Percentiles rank a stretch among this genome's conserved stretches.
phyloP scores from a whole-genome alignment of 2,797 vertebrate genomes.

The Triplophysa bombifrons region DNA sequence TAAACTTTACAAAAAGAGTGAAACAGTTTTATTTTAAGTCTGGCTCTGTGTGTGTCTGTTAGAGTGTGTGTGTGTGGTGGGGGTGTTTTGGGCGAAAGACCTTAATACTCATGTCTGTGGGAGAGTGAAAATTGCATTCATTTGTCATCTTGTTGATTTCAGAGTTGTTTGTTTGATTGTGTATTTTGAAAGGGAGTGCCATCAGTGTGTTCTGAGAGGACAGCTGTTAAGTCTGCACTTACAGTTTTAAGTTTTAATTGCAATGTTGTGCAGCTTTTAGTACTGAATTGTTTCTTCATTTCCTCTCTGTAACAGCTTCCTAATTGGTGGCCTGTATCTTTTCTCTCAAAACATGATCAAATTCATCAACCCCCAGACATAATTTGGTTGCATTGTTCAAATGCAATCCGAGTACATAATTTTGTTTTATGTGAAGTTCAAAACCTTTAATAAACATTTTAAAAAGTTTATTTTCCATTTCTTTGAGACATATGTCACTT shows the following conservation, averaged over 20 bases:
- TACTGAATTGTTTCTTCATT: slow-evolving; percentile 83
- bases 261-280: slow-evolving; percentile 82
- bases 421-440: slow-evolving; percentile 99
- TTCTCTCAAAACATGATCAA: slow-evolving; percentile 55
- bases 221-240: not conserved
- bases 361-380: slow-evolving; percentile 62
- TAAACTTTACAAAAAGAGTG: not conserved
- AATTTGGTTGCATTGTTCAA: slow-evolving; percentile 90
- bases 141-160: slow-evolving; percentile 15
- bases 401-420: slow-evolving; percentile 94
- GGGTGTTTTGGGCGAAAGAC: slow-evolving; percentile 50
- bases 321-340: slow-evolving; percentile 53
- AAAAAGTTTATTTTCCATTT: slow-evolving; percentile 62
- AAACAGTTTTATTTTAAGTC: not conserved
- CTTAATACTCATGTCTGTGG: not conserved
- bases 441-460: slow-evolving; percentile 98
- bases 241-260: slow-evolving; percentile 63
- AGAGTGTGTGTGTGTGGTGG: slow-evolving; percentile 10
- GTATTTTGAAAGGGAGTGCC: slow-evolving; percentile 20
- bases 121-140: slow-evolving; percentile 11
- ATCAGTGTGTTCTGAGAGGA: slow-evolving; percentile 1
- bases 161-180: slow-evolving; percentile 19
- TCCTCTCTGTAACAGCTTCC: slow-evolving; percentile 77
- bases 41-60: not conserved
- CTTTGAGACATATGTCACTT: not conserved